Base-by-base conservation (phyloP, 1,140 invertebrate genomes). In the Drosophila setifemur region DNA sequence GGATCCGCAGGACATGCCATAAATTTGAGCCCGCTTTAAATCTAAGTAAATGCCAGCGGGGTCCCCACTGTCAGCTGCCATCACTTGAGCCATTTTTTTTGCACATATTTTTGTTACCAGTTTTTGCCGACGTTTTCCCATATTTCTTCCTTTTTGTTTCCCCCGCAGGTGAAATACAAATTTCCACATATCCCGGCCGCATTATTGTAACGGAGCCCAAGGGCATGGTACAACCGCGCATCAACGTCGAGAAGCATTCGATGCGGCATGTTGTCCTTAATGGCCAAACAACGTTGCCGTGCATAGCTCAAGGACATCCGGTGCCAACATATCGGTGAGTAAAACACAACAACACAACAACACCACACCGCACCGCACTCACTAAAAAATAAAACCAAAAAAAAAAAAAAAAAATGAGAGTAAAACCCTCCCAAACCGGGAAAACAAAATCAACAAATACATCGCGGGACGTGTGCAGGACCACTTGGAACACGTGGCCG, bases 301-400 rank as follows among this genome's bases (percentile, higher is more conserved):
- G 95, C 90, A 93, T 94, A 4, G 95, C 95, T 33, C 95, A 95
- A 90, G 95, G 94, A 39, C 94, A 94, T 92, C 95, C 95, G 2
- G 93, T 95, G 23, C 95, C 95, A 31, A 93, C 91, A 49, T 96
- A 95, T 91, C 94, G 94, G 93, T 94, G 91, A 91, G 91, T 88
- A 66, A 73, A 47, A 73, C 48, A 53, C 66, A 55, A 76, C 47
- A 72, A 58, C 68, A 31, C 40, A 42, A 35, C 29, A 7, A 31
- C 31, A 40, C 23, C n/a, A n/a, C n/a, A n/a, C n/a, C n/a, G n/a
- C n/a, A n/a, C n/a, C n/a, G n/a, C n/a, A n/a, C n/a, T n/a, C n/a
- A n/a, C n/a, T n/a, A n/a, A n/a, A n/a, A n/a, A n/a, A n/a, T n/a
- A 21, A 45, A 33, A 26, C 14, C 25, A 28, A 28, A 49, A 37